Conservation (phyloP, 1,140 invertebrate genomes). For the Himalopsyche phryganea region DNA sequence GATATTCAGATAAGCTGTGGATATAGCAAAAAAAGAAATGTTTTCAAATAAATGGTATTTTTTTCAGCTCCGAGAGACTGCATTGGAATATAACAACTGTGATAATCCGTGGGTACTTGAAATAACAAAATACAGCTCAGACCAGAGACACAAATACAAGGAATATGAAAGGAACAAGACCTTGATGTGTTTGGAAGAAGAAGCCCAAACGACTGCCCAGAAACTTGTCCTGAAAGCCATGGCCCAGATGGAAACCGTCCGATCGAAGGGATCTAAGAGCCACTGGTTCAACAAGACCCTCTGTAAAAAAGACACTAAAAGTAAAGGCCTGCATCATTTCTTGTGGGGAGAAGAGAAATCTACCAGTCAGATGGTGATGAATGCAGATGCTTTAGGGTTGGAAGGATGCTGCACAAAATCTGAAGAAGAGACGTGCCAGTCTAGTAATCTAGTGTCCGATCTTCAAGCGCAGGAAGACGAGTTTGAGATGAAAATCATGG, state of each 20-base stretch:
- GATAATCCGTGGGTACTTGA: constrained; percentile 48
- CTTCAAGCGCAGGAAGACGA: background rate
- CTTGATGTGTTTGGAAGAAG: constrained; percentile 11
- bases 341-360: constrained; percentile 17
- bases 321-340: constrained; percentile 38
- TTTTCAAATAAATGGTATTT: constrained; percentile 21
- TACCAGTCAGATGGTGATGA: background rate
- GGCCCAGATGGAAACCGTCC: background rate
- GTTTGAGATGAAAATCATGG: background rate
- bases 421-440: constrained; percentile 3
- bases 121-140: constrained; percentile 37
- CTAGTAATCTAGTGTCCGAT: background rate
- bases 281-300: constrained; percentile 26
- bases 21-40: no score
- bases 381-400: constrained; percentile 12
- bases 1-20: no score
- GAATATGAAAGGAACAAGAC: constrained; percentile 23
- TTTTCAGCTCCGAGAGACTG: constrained; percentile 60
- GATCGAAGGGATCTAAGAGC: constrained; percentile 11
- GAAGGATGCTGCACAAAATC: constrained; percentile 17
- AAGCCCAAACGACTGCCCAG: background rate
- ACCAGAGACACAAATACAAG: constrained; percentile 24
- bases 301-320: constrained; percentile 20
- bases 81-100: constrained; percentile 66
- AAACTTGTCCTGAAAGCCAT: constrained; percentile 4